Evolutionary conservation across 2,113 vertebrate genomes (phyloP).

Genomic region (Antechinus stuartii): DNA sequence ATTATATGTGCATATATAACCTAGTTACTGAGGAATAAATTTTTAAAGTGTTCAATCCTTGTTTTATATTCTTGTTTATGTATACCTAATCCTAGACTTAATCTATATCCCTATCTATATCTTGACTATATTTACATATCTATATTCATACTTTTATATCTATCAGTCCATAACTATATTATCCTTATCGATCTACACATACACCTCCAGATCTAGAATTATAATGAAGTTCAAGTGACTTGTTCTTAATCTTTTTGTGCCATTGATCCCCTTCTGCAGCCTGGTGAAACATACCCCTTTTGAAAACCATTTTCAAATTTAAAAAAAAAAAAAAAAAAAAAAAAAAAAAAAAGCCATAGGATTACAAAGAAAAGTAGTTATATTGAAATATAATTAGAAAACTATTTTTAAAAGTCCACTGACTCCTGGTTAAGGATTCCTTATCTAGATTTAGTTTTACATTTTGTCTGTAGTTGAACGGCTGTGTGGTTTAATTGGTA

Average conservation of each 20-base stretch:
- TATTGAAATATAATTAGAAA: neutral
- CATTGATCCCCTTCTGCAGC: neutral
- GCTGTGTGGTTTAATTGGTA: too few species aligned
- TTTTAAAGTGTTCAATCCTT: too few species aligned
- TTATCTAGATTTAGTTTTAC: too few species aligned
- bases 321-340: neutral
- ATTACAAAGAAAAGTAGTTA: neutral
- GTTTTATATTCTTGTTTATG: too few species aligned
- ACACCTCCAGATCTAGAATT: neutral
- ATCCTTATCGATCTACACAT: neutral
- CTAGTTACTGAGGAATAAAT: too few species aligned
- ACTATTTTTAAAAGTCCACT: too few species aligned
- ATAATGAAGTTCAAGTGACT: neutral
- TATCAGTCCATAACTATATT: neutral
- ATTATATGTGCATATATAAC: too few species aligned
- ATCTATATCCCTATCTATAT: neutral
- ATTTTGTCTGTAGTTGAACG: too few species aligned
- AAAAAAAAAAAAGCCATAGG: neutral
- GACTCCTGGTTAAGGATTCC: too few species aligned
- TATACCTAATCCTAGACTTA: too few species aligned
- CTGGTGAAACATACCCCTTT: neutral
- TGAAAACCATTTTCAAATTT: neutral
- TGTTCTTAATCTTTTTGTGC: neutral
- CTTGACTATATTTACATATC: neutral
- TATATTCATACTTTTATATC: neutral